A percentile compares a stretch with the other conserved stretches of the same genome.
Conservation (phyloP, 2,888 invertebrate species). For the Pinctada fucata region DNA sequence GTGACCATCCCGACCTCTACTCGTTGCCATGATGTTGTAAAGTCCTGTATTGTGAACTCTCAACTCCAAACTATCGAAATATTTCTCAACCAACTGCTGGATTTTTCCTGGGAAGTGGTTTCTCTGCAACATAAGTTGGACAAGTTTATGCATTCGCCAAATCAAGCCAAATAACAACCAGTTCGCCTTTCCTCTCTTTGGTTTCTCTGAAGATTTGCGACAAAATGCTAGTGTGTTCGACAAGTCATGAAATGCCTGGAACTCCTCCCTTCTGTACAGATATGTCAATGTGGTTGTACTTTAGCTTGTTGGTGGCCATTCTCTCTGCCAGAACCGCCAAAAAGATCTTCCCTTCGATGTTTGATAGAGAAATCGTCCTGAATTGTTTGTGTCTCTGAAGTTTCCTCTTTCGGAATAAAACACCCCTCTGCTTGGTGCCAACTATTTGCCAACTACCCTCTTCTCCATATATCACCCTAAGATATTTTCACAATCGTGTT, state of each 20-base stretch:
- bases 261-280: no score
- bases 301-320: no score
- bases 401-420: no score
- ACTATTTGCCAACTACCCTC: no score
- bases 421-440: no score
- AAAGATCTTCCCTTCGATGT: not conserved
- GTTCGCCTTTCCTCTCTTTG: not conserved
- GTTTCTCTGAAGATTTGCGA: not conserved
- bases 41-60: slow-evolving; percentile 31
- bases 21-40: slow-evolving; percentile 32
- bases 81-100: slow-evolving; percentile 16
- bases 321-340: no score
- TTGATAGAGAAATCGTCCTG: not conserved
- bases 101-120: slow-evolving; percentile 28
- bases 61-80: slow-evolving; percentile 31
- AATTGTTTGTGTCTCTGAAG: no score
- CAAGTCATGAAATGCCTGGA: no score
- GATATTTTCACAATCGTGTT: not conserved
- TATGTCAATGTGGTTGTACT: no score
- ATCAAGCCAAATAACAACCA: slow-evolving; percentile 1
- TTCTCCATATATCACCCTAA: no score
- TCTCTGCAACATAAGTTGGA: slow-evolving; percentile 8
- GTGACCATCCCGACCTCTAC: slow-evolving; percentile 34
- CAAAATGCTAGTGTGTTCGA: not conserved
- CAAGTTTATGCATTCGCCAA: slow-evolving; percentile 3